These are phyloP conservation scores for Griposia aprilina DNA, from an alignment of 2,888 invertebrate species.

Conservation along the genomic window DNA sequence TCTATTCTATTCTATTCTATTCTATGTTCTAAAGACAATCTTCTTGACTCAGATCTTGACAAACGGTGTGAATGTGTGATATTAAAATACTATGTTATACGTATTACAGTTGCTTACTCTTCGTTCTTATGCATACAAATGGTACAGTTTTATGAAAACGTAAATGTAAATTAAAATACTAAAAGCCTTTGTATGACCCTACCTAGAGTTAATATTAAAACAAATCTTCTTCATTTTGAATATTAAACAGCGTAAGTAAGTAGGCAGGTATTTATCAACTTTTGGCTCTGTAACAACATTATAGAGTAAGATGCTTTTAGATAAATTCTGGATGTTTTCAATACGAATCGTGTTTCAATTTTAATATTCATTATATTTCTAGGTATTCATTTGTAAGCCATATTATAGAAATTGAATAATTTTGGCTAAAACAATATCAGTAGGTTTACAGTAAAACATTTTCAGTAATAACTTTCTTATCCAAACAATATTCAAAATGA, in stretches of 20 bases:
- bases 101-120: background rate
- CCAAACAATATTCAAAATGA: conserved; percentile 27
- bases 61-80: background rate
- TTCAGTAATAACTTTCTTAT: background rate
- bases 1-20: too few species aligned
- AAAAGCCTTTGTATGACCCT: background rate
- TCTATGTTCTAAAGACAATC: background rate
- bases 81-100: background rate
- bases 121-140: background rate
- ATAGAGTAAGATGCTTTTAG: background rate
- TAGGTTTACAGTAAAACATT: conserved; percentile 11
- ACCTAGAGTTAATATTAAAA: conserved; percentile 8
- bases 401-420: background rate
- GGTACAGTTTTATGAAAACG: background rate
- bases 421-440: background rate
- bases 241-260: background rate
- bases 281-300: background rate
- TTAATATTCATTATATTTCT: conserved; percentile 4
- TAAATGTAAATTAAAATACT: background rate
- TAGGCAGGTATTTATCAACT: background rate
- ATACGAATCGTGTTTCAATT: conserved; percentile 2
- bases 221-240: conserved; percentile 2
- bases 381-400: background rate
- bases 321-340: background rate
- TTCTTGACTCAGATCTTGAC: background rate